A percentile compares a stretch with the other conserved stretches of the same genome.
Conservation (phyloP, 2,888 invertebrate genomes). For the Clitarchus hookeri region DNA sequence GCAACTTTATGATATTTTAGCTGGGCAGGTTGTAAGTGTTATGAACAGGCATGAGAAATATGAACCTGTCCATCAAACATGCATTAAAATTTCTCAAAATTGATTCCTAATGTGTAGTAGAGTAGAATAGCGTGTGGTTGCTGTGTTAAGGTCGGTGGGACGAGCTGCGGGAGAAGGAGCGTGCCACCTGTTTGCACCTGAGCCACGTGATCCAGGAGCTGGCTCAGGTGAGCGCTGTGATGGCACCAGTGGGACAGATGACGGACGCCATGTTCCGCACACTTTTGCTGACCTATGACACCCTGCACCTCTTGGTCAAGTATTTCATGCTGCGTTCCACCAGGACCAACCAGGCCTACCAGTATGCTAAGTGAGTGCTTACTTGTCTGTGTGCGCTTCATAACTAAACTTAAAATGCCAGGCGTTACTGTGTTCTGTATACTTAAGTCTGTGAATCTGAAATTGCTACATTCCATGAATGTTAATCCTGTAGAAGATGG, state of each 20-base stretch:
- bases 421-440: too few relatives aligned
- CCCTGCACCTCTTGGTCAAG: neutral
- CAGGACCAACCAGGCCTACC: neutral
- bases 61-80: too few relatives aligned
- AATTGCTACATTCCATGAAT: too few relatives aligned
- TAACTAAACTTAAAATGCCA: too few relatives aligned
- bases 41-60: too few relatives aligned
- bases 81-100: too few relatives aligned
- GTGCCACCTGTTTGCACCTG: neutral
- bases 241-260: neutral
- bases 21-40: too few relatives aligned
- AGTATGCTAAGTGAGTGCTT: neutral
- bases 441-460: too few relatives aligned
- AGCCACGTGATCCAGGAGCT: neutral
- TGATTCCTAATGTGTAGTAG: too few relatives aligned
- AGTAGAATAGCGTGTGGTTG: neutral
- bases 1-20: too few relatives aligned
- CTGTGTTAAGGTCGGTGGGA: neutral
- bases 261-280: neutral
- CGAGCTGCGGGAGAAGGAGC: neutral
- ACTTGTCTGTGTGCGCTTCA: too few relatives aligned
- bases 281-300: neutral
- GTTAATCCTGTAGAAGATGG: too few relatives aligned
- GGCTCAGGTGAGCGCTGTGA: conserved; percentile 1
- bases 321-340: neutral